Base-by-base conservation (phyloP, 1,140 invertebrate species). In the Tribolium castaneum region DNA sequence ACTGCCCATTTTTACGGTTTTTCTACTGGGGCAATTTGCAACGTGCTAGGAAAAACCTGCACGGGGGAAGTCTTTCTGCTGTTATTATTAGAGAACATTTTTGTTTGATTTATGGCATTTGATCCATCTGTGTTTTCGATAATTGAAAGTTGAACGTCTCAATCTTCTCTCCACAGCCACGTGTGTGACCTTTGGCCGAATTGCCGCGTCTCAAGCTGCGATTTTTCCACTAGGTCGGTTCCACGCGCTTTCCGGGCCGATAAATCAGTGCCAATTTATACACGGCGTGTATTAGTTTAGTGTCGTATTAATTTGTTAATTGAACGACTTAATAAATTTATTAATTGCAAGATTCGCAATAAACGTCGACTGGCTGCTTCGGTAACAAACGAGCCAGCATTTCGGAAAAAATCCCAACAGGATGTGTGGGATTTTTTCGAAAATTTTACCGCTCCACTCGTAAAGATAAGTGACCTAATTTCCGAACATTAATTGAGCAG, bases 121-220 rank as follows among this genome's bases (percentile, higher is more conserved):
- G 25, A 30, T 30, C 5, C 25, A 30, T 30, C 25, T 6, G 25
- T 6, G 39, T 45, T 45, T 45, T 45, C n/a, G n/a, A n/a, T 45
- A 45, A 45, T 45, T 45, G 39, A 45, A 45, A 10, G 7, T 10
- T 9, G n/a, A 45, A 45, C 39, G n/a, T 45, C 39, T 45, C n/a
- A 45, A 45, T 45, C 39, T 9, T n/a, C 39, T 45, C 1, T 45
- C 9, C 2, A 45, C 2, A 10, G 39, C 34, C 71, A 73, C 71
- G 71, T 73, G 71, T 73, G 45, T 73, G 71, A 73, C 71, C 71
- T 73, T 73, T 73, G 71, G 22, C 70, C 54, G 54, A 59, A 22
- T 19, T 59, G 22, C 10, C 22, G 0, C 54, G 2, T 59, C 10
- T n/a, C 7, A 30, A 7, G 9, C 22, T 66, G 59, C 59, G 19